phyloP scores from a whole-genome alignment of 2,888 invertebrate species.

The Octodonta nipae region DNA sequence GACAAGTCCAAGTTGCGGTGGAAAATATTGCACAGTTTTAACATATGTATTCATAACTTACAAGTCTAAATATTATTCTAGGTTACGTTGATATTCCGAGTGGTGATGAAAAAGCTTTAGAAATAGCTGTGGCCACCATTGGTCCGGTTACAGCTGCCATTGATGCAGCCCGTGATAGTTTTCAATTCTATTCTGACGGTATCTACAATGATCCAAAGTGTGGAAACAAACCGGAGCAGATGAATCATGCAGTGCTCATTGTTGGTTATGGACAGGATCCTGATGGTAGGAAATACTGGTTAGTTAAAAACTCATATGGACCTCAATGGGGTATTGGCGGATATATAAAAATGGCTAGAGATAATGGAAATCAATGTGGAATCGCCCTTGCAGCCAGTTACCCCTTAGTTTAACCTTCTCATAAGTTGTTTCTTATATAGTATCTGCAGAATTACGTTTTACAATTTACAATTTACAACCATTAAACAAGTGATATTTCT shows the following conservation, averaged over 20 bases:
- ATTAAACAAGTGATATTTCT: no score
- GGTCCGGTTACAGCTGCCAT: constrained; percentile 83
- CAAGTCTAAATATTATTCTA: no score
- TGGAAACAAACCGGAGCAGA: constrained; percentile 39
- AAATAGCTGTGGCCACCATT: constrained; percentile 65
- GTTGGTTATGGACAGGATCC: constrained; percentile 63
- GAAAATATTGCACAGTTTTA: no score
- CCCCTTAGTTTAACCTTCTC: constrained; percentile 69
- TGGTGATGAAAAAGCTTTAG: constrained; percentile 61
- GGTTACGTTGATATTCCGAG: constrained; percentile 62
- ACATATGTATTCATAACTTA: no score
- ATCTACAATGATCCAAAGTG: constrained; percentile 73
- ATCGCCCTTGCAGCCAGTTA: constrained; percentile 69
- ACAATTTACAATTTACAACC: no score
- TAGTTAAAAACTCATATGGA: constrained; percentile 58
- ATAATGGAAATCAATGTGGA: constrained; percentile 62
- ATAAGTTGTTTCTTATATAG: no score
- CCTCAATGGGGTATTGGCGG: constrained; percentile 29
- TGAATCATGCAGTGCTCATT: constrained; percentile 74
- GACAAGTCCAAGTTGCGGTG: no score
- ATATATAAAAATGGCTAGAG: constrained; percentile 28
- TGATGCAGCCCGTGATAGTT: constrained; percentile 70
- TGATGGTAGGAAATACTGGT: constrained; percentile 51
- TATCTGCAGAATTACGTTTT: no score
- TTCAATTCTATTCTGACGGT: constrained; percentile 73